These are phyloP conservation scores for Rhyacophila brunnea DNA, from an alignment of 1,140 invertebrate genomes.

Conservation along the genomic window DNA sequence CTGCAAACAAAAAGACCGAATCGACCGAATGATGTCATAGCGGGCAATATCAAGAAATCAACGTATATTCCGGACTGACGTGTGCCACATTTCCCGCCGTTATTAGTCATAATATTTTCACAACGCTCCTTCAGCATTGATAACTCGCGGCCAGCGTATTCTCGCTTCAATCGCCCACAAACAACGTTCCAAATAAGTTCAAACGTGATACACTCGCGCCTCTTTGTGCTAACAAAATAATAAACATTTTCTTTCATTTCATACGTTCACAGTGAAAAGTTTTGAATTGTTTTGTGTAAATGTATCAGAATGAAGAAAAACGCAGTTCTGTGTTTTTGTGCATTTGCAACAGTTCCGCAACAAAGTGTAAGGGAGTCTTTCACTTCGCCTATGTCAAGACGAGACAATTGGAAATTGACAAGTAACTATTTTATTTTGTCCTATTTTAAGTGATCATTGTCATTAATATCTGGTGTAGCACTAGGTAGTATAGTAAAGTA, in stretches of 20 bases:
- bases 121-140: constrained; percentile 13
- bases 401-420: constrained; percentile 4
- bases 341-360: constrained; percentile 17
- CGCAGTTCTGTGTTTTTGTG: constrained; percentile 29
- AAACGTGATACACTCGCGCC: background rate
- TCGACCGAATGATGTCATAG: constrained; percentile 14
- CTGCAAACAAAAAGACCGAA: no score
- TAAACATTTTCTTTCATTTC: background rate
- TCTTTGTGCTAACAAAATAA: background rate
- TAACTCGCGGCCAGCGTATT: constrained; percentile 1
- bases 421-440: constrained; percentile 27
- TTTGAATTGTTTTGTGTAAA: no score
- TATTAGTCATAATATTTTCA: constrained; percentile 27
- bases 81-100: constrained; percentile 16
- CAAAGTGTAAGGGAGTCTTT: constrained; percentile 11
- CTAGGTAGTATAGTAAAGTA: no score
- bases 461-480: no score
- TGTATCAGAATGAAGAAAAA: constrained; percentile 29
- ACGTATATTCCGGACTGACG: constrained; percentile 7
- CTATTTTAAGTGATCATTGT: no score
- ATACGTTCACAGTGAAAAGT: no score
- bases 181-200: background rate
- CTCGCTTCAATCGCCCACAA: constrained; percentile 4
- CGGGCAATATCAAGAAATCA: constrained; percentile 6
- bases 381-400: constrained; percentile 18